A percentile compares a stretch with the other conserved stretches of the same genome.
Conservation (phyloP, 2,113 vertebrate species). For the Leptobrachium ailaonicum region DNA sequence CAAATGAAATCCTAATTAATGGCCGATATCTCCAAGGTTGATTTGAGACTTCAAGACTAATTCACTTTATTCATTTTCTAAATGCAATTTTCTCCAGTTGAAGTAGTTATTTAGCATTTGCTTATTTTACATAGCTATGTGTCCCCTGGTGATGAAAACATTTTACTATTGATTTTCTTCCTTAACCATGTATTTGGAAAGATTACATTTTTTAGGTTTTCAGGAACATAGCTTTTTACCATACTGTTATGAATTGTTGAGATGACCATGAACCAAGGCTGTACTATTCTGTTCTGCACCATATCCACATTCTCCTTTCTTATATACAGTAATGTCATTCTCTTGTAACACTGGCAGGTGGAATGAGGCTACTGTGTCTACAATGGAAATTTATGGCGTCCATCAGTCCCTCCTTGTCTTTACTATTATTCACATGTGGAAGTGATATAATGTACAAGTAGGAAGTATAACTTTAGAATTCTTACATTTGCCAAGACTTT, state of each 20-base stretch:
- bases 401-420: neutral
- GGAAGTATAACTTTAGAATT: neutral
- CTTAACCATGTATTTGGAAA: too few species aligned
- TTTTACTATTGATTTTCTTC: neutral
- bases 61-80: neutral
- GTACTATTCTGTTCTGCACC: too few species aligned
- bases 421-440: neutral
- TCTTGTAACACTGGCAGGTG: too few species aligned
- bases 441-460: neutral
- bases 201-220: too few species aligned
- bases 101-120: neutral
- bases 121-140: neutral
- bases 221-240: too few species aligned
- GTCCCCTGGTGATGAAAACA: conserved; percentile 20
- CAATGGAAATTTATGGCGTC: neutral
- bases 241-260: too few species aligned
- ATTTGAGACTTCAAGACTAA: neutral
- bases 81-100: conserved; percentile 1
- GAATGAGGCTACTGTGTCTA: neutral
- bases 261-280: too few species aligned
- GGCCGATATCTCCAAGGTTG: neutral
- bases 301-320: too few species aligned
- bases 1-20: conserved; percentile 21
- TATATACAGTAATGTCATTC: too few species aligned
- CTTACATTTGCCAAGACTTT: neutral